Conservation (phyloP, 2,888 invertebrate species). For the Phlogophora meticulosa region DNA sequence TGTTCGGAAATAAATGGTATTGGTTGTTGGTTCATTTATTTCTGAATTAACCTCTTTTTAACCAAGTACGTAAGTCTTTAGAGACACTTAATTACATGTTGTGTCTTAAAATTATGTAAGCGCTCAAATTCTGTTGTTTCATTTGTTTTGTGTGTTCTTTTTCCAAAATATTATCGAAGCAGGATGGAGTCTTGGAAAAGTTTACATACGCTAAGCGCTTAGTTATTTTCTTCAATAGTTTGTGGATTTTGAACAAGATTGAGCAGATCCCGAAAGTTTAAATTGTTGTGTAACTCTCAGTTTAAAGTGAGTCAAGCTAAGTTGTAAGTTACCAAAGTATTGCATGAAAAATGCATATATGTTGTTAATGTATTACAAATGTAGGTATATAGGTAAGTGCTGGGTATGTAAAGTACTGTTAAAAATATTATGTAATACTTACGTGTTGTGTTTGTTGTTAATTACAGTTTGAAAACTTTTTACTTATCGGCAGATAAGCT, state of each 20-base stretch:
- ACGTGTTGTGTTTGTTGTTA: conserved; percentile 18
- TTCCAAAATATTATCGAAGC: background rate
- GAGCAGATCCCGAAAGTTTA: conserved; percentile 33
- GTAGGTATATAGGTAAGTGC: background rate
- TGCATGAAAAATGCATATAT: background rate
- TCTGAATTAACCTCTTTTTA: conserved; percentile 8
- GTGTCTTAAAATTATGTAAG: background rate
- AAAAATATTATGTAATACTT: conserved; percentile 25
- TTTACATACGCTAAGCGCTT: background rate
- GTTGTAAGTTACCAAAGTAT: conserved; percentile 17
- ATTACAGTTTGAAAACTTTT: conserved; percentile 28
- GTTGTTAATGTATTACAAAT: background rate
- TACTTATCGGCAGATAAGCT: background rate
- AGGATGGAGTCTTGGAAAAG: background rate
- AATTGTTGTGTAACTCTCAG: conserved; percentile 27
- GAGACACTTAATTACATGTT: background rate
- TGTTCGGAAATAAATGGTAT: conserved; percentile 7
- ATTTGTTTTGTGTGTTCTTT: background rate
- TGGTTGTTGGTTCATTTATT: background rate
- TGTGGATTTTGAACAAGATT: conserved; percentile 32
- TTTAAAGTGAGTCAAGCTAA: conserved; percentile 16
- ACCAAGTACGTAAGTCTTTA: background rate
- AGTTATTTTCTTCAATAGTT: background rate
- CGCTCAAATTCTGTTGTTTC: background rate
- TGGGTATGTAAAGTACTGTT: background rate